Evolutionary conservation across 2,797 vertebrate genomes (phyloP).

Genomic region (Arrhamphus sclerolepis): DNA sequence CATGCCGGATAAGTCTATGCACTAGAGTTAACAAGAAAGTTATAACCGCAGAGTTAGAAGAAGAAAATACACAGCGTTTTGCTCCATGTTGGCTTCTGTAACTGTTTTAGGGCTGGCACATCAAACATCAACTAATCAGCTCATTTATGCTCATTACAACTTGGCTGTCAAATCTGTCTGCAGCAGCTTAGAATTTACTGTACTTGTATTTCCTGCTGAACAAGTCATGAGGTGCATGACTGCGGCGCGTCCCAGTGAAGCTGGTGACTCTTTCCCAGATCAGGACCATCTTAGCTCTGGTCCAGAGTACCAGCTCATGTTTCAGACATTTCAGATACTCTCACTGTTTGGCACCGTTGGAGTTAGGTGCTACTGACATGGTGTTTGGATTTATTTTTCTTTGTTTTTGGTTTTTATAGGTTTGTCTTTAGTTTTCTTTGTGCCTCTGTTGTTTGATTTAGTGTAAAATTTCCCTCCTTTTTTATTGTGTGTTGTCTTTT

Average conservation of each 20-base stretch:
- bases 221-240: not conserved
- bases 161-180: conserved; percentile 1
- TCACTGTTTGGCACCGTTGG: not conserved
- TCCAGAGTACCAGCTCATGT: not conserved
- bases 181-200: not conserved
- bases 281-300: not conserved
- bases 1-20: too few species aligned
- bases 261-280: not conserved
- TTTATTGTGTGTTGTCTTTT: too few species aligned
- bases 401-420: too few species aligned
- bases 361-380: too few species aligned
- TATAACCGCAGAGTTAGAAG: too few species aligned
- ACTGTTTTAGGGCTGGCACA: conserved; percentile 2
- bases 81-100: not conserved
- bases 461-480: too few species aligned
- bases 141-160: conserved; percentile 20
- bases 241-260: not conserved
- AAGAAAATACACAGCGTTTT: not conserved
- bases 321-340: not conserved
- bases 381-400: too few species aligned
- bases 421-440: too few species aligned
- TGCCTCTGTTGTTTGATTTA: too few species aligned
- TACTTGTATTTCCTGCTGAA: not conserved
- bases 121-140: conserved; percentile 8
- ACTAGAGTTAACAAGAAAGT: too few species aligned